Percentiles rank a stretch among this genome's conserved stretches.
Evolutionary conservation across 2,113 vertebrate species (phyloP).

Genomic region (Pipra filicauda): DNA sequence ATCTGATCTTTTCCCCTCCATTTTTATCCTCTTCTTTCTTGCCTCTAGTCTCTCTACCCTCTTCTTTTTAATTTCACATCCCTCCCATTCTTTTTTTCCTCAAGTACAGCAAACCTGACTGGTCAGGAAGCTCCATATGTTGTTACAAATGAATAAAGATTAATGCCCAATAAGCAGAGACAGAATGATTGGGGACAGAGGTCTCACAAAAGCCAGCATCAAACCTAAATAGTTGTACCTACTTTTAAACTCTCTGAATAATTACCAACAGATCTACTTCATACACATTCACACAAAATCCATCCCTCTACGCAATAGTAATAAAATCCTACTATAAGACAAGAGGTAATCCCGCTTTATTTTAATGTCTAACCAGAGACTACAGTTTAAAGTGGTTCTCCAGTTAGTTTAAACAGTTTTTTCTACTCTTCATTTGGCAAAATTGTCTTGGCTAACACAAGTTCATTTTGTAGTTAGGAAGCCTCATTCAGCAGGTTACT

Average conservation of each 20-base stretch:
- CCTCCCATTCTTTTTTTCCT: background rate
- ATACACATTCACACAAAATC: background rate
- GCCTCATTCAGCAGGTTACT: background rate
- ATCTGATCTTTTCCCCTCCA: background rate
- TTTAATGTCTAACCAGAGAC: background rate
- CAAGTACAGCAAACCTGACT: background rate
- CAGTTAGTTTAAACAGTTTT: background rate
- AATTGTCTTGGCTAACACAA: background rate
- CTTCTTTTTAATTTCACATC: background rate
- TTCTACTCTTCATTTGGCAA: constrained; percentile 23
- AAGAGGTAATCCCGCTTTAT: background rate
- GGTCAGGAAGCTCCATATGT: background rate
- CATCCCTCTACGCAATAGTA: background rate
- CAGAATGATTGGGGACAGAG: background rate
- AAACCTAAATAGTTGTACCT: background rate
- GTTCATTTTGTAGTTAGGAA: background rate
- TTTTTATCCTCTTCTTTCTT: background rate
- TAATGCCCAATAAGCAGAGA: background rate
- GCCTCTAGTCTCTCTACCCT: background rate
- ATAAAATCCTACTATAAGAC: background rate
- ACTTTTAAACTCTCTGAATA: background rate
- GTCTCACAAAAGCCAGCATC: background rate
- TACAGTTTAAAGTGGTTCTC: background rate
- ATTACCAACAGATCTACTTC: background rate
- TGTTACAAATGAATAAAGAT: background rate